phyloP scores from a whole-genome alignment of 2,797 vertebrate genomes.

The Chaetodon trifasciatus region DNA sequence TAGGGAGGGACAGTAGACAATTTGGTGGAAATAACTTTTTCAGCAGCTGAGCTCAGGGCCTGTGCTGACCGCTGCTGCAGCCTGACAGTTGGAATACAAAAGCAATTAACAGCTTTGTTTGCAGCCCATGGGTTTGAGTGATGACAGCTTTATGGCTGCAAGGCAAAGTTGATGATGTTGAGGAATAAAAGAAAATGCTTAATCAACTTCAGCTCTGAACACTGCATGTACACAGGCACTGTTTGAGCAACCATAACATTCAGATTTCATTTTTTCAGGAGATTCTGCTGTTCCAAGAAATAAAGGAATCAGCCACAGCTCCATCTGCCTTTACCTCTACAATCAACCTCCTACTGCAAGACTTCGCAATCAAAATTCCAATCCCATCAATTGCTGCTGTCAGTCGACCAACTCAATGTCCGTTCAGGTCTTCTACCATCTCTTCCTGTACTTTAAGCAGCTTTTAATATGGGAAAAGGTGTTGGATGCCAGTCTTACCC shows the following conservation, averaged over 20 bases:
- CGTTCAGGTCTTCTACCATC: neutral
- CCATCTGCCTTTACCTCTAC: too few species aligned
- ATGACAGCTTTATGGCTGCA: conserved; percentile 17
- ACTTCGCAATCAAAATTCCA: conserved; percentile 5
- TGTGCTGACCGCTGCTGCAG: conserved; percentile 24
- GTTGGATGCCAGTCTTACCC: neutral
- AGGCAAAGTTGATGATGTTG: conserved; percentile 5
- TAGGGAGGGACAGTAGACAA: conserved; percentile 11
- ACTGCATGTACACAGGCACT: neutral
- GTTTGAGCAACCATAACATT: neutral
- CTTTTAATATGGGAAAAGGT: conserved; percentile 6
- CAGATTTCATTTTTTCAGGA: neutral
- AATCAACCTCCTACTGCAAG: neutral
- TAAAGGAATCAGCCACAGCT: neutral
- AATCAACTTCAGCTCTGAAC: neutral
- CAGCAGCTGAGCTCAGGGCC: conserved; percentile 36
- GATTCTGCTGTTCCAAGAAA: neutral
- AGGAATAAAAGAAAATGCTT: neutral
- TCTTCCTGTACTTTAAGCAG: conserved; percentile 7
- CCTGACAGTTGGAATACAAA: conserved; percentile 24
- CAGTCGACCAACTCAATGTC: neutral
- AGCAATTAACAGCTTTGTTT: conserved; percentile 44
- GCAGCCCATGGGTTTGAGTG: conserved; percentile 6
- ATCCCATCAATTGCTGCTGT: neutral
- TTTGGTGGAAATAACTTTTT: conserved; percentile 23